Conservation (phyloP, 2,797 vertebrate species). For the Ibycter americanus region DNA sequence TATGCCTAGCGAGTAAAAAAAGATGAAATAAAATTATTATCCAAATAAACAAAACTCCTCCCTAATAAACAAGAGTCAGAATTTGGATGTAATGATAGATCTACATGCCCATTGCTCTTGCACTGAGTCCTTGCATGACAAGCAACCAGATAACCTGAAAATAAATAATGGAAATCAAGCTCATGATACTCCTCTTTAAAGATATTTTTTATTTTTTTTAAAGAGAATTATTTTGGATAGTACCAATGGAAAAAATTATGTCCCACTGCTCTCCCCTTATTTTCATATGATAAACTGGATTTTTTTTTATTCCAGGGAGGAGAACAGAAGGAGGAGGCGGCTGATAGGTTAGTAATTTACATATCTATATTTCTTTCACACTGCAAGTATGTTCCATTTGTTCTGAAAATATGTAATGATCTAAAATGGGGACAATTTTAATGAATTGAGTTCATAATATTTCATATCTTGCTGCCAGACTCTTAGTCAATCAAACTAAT, state of each 20-base stretch:
- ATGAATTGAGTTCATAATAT: constrained; percentile 42
- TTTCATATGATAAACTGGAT: not conserved
- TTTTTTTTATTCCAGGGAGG: not conserved
- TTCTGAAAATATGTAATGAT: constrained; percentile 50
- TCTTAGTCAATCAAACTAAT: constrained; percentile 57
- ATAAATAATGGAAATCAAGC: not conserved
- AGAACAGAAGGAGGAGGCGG: not conserved
- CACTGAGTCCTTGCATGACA: not conserved
- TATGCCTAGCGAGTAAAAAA: not conserved
- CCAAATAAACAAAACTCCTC: not conserved
- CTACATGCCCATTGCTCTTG: not conserved
- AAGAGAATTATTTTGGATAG: not conserved
- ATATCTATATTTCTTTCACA: constrained; percentile 20
- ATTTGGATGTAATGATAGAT: not conserved
- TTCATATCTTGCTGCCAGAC: constrained; percentile 46
- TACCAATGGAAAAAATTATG: not conserved
- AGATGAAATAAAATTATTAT: not conserved
- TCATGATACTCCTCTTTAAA: not conserved
- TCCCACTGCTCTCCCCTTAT: not conserved
- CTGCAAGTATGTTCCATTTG: constrained; percentile 3
- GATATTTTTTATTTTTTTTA: not conserved
- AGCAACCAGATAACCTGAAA: not conserved
- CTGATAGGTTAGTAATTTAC: not conserved
- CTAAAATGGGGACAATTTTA: constrained; percentile 58
- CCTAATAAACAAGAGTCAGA: not conserved